phyloP scores from a whole-genome alignment of 2,113 vertebrate species.

The Lophura nycthemera region DNA sequence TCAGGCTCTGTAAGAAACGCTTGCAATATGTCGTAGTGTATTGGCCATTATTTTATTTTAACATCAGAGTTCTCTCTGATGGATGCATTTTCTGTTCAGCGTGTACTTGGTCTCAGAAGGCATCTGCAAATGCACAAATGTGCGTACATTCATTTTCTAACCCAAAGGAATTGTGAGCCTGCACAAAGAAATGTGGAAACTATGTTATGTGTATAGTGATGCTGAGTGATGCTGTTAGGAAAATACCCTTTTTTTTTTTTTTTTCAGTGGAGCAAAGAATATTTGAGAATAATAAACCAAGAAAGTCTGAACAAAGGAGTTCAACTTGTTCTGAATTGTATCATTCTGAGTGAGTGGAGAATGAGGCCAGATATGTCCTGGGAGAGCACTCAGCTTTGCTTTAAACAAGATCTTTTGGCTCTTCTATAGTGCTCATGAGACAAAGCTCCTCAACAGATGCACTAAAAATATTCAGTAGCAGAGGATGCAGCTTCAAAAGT shows the following conservation, averaged over 20 bases:
- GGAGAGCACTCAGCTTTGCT: not conserved
- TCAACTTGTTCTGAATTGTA: not conserved
- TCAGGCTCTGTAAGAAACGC: not conserved
- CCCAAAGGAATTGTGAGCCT: not conserved
- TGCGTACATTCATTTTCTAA: not conserved
- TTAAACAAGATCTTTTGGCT: not conserved
- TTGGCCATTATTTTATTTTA: not conserved
- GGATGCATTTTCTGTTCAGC: not conserved
- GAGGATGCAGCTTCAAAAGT: not conserved
- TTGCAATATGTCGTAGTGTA: fast-evolving
- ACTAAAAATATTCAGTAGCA: not conserved
- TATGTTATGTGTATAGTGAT: not conserved
- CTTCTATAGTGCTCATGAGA: not conserved
- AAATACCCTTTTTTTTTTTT: not conserved
- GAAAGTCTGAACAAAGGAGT: not conserved
- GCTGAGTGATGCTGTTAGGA: not conserved
- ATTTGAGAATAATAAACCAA: not conserved
- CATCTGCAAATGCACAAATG: not conserved
- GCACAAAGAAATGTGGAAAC: not conserved
- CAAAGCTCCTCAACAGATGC: not conserved
- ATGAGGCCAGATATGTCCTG: not conserved
- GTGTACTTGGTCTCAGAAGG: not conserved
- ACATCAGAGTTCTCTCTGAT: not conserved
- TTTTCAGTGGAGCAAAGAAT: not conserved
- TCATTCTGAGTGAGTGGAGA: not conserved